A percentile compares a stretch with the other conserved stretches of the same genome.
Evolutionary conservation across 1,140 invertebrate genomes (phyloP).

Genomic region (Vanessa atalanta): DNA sequence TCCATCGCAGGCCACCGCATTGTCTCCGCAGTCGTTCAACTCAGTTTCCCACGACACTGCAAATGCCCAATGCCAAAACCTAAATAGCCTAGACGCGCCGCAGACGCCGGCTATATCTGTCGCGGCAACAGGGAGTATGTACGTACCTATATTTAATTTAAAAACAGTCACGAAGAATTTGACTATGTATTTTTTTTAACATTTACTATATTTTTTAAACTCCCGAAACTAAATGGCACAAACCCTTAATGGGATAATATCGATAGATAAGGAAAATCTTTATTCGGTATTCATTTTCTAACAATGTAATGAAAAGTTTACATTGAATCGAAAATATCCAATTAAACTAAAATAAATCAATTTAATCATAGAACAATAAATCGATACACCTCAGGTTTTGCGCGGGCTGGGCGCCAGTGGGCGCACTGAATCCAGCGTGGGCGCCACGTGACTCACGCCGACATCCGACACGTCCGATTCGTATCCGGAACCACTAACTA

Average conservation of each 20-base stretch:
- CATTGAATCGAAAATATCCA: neutral
- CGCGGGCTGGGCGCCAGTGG: conserved; percentile 52
- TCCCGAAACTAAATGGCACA: too few relatives aligned
- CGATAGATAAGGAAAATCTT: neutral
- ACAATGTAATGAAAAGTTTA: neutral
- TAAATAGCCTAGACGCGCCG: conserved; percentile 77
- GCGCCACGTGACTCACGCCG: conserved; percentile 76
- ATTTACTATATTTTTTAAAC: too few relatives aligned
- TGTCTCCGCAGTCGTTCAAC: conserved; percentile 78
- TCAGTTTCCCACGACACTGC: conserved; percentile 73
- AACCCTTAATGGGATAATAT: too few relatives aligned
- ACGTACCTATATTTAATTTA: conserved; percentile 26
- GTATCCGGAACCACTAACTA: conserved; percentile 80
- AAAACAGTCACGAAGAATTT: conserved; percentile 30
- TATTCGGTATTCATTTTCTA: neutral
- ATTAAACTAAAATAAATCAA: conserved; percentile 33
- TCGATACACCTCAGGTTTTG: conserved; percentile 47
- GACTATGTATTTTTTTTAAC: neutral
- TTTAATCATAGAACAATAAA: conserved; percentile 40
- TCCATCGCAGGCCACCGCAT: conserved; percentile 62
- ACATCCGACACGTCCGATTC: conserved; percentile 79
- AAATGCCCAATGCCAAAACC: conserved; percentile 74
- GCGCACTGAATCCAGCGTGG: conserved; percentile 64
- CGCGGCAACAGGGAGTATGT: conserved; percentile 48
- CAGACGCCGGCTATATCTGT: conserved; percentile 75